Base-by-base conservation (phyloP, 2,888 invertebrate species). In the Willowsia nigromaculata region DNA sequence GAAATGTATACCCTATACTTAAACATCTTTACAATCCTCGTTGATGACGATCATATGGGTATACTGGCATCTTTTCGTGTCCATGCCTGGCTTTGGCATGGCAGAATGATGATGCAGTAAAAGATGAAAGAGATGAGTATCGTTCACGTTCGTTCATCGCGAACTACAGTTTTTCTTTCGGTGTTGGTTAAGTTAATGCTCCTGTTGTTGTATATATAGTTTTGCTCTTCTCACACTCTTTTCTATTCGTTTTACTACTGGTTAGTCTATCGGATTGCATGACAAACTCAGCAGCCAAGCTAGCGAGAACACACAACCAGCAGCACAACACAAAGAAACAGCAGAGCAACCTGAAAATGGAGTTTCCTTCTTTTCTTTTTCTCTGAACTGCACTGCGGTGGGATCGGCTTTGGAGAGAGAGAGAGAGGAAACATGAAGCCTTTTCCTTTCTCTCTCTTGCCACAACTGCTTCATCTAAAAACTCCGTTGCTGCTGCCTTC, bases 361-460 rank as follows among this genome's bases (percentile, higher is more conserved):
- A 88, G 71, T 88, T 88, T 88, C 83, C 88, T 87, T 88, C 83
- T 82, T 81, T 74, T 40, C 62, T 81, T 65, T 82, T 68, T 56
- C 59, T 80, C 65, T 71, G 53, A 65, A 56, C 82, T 88, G 88
- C 82, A 83, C 83, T 88, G 88, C 88, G 65, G 83, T 88, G 71
- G 65, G 82, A 89, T 89, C 81, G 86, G 83, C 80, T 65, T 83
- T 62, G 22, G 68, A 78, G 85, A 89, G 85, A 81, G 85, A 85
- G 85, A 85, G 50, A 56, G 85, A 84, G 84, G 84, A 89, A 89
- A 90, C 89, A 84, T 82, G 90, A 90, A 89, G 76, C 80, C 86
- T 87, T 87, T 68, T 56, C 47, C 76, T 82, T 65, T 68, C 59
- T 86, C 71, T 33, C 71, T 82, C 56, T 84, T 50, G 53, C 40